Evolutionary conservation across 2,797 vertebrate genomes (phyloP).

Genomic region (Dermochelys coriacea): DNA sequence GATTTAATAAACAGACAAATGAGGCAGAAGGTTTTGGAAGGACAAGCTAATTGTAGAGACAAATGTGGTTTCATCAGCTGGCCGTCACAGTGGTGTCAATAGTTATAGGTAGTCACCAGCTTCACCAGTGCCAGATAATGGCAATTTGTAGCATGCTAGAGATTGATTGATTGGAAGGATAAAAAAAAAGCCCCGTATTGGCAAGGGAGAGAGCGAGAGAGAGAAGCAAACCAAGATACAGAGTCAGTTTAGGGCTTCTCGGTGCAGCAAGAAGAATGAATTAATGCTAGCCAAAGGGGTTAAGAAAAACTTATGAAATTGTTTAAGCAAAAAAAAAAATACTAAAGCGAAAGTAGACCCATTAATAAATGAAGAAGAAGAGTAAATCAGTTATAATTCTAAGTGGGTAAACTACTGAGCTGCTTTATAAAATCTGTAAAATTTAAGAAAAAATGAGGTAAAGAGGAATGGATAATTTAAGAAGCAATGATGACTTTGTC

Average conservation of each 20-base stretch:
- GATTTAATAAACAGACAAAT: background rate
- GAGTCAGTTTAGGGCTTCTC: background rate
- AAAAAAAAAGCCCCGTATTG: background rate
- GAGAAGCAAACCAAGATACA: background rate
- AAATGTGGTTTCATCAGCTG: background rate
- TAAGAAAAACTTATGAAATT: constrained; percentile 59
- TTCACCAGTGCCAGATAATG: background rate
- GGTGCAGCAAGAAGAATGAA: constrained; percentile 24
- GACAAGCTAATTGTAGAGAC: background rate
- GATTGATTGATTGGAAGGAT: background rate
- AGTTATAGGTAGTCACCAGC: background rate
- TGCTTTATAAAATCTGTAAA: constrained; percentile 79
- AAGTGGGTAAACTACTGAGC: constrained; percentile 73
- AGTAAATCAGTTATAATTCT: constrained; percentile 77
- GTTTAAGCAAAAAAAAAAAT: constrained; percentile 60
- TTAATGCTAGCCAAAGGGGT: constrained; percentile 12
- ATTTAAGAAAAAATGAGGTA: constrained; percentile 75
- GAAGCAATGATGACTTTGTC: constrained; percentile 76
- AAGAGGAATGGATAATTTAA: constrained; percentile 76
- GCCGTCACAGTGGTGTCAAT: background rate
- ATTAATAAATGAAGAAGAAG: constrained; percentile 77
- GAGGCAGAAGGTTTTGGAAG: background rate
- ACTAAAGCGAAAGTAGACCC: constrained; percentile 41
- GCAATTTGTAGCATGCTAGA: background rate
- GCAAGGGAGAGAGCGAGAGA: background rate